phyloP scores from a whole-genome alignment of 2,113 vertebrate species.

The Trogon surrucura region DNA sequence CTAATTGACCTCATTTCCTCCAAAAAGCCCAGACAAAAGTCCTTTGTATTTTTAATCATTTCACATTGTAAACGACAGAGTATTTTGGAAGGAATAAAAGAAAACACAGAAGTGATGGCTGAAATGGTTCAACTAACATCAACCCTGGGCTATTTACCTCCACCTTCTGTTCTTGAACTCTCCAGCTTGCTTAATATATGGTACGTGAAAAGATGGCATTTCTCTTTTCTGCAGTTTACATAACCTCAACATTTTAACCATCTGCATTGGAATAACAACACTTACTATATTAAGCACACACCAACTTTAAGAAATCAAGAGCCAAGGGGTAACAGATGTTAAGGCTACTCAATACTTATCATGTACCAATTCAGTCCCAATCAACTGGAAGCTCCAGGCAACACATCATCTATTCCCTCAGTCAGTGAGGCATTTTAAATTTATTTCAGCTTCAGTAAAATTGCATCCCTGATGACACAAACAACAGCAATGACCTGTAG shows the following conservation, averaged over 20 bases:
- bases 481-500: neutral
- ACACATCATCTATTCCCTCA: neutral
- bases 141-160: neutral
- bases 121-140: neutral
- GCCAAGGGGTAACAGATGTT: neutral
- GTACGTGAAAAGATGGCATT: neutral
- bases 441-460: neutral
- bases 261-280: neutral
- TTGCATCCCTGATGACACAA: neutral
- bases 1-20: slow-evolving; percentile 35
- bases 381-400: neutral
- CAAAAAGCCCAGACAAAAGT: neutral
- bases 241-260: neutral
- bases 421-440: neutral
- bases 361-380: neutral
- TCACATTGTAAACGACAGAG: neutral
- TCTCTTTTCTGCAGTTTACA: slow-evolving; percentile 2
- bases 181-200: neutral
- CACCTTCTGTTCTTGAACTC: neutral
- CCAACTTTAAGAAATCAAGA: slow-evolving; percentile 7
- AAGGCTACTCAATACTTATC: neutral
- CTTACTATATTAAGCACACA: neutral
- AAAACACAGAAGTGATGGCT: neutral
- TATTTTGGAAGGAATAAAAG: neutral
- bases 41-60: slow-evolving; percentile 2